Percentiles rank a stretch among this genome's conserved stretches.
Evolutionary conservation across 2,113 vertebrate genomes (phyloP).

Genomic region (Cervus canadensis): DNA sequence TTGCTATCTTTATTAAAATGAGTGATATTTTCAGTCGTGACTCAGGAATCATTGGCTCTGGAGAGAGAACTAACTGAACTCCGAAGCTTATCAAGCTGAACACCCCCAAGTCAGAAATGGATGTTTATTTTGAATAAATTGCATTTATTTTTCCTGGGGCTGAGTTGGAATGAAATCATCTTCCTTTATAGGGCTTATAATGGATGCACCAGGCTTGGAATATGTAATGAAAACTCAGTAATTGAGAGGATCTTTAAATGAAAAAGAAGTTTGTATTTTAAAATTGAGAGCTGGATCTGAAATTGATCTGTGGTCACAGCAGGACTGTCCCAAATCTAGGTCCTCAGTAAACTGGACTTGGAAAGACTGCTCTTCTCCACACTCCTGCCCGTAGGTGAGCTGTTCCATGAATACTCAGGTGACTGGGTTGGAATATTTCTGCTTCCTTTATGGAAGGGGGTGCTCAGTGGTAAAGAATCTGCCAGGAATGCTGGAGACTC

Average conservation of each 20-base stretch:
- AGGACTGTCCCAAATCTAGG: neutral
- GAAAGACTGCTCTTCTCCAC: neutral
- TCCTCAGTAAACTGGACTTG: neutral
- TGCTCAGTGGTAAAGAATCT: neutral
- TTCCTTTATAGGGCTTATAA: neutral
- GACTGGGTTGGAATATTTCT: neutral
- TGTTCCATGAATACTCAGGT: neutral
- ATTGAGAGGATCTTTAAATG: neutral
- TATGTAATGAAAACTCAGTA: neutral
- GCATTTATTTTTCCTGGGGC: neutral
- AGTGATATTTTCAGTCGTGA: neutral
- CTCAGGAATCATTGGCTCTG: neutral
- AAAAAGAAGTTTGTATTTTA: neutral
- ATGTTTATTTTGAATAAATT: constrained; percentile 37
- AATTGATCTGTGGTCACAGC: neutral
- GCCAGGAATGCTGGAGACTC: neutral
- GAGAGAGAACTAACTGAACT: constrained; percentile 5
- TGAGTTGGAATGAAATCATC: neutral
- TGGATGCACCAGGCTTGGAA: neutral
- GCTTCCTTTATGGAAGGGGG: neutral
- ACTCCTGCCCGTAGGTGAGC: neutral
- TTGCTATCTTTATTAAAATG: neutral
- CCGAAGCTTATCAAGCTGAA: neutral
- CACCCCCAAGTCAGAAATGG: constrained; percentile 1
- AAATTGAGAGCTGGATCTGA: neutral